A percentile compares a stretch with the other conserved stretches of the same genome.
These are phyloP conservation scores for Reinhardtius hippoglossoides DNA, from an alignment of 2,113 vertebrate genomes.

Conservation along the genomic window DNA sequence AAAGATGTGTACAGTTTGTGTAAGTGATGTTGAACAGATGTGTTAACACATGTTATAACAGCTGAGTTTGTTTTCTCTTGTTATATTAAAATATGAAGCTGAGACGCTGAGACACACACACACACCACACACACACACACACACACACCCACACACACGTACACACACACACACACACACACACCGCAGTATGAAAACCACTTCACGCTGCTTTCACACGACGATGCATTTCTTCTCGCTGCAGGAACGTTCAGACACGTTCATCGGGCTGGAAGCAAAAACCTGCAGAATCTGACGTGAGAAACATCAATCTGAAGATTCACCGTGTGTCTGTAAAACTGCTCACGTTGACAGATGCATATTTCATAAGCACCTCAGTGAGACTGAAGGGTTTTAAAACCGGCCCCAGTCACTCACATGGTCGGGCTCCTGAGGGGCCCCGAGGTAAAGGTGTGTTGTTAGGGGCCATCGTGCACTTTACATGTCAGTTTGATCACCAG, in stretches of 20 bases:
- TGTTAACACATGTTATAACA: not conserved
- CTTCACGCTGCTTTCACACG: slow-evolving; percentile 24
- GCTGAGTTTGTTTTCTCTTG: not conserved
- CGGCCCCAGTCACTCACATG: too few relatives aligned
- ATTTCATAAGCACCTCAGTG: not conserved
- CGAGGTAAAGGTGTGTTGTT: too few relatives aligned
- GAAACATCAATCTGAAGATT: not conserved
- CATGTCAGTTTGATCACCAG: too few relatives aligned
- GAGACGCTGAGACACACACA: not conserved
- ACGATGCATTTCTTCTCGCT: slow-evolving; percentile 30
- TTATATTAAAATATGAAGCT: not conserved
- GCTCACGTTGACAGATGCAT: too few relatives aligned
- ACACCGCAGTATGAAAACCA: not conserved
- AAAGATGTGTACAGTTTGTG: not conserved
- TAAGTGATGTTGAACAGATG: not conserved
- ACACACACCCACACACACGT: not conserved
- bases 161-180: not conserved
- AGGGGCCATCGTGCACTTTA: too few relatives aligned
- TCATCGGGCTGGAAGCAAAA: too few relatives aligned
- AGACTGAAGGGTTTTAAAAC: not conserved
- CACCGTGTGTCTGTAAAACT: too few relatives aligned
- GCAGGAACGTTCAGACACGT: not conserved
- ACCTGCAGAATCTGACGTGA: not conserved
- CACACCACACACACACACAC: not conserved
- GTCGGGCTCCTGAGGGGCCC: not conserved